Conservation (phyloP, 2,113 vertebrate genomes). For the Camelus bactrianus region DNA sequence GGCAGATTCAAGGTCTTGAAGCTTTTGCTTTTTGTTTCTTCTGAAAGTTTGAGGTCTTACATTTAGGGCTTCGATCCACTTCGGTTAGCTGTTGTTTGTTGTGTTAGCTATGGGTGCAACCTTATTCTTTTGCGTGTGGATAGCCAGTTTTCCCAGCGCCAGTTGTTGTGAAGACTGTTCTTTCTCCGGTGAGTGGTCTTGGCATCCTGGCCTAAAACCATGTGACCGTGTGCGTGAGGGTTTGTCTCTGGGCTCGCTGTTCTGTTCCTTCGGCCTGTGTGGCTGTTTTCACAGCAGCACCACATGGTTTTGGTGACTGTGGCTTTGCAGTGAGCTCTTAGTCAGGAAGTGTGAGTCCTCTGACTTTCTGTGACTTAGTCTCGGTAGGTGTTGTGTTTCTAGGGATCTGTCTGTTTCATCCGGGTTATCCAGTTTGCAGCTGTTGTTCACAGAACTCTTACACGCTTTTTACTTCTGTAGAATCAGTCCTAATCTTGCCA, state of each 20-base stretch:
- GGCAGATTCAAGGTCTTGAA: background rate
- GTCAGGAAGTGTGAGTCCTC: background rate
- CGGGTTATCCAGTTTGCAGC: background rate
- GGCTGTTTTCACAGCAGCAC: background rate
- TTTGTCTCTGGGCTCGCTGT: background rate
- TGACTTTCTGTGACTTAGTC: background rate
- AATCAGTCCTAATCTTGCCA: background rate
- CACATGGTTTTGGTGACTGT: background rate
- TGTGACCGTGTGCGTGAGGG: background rate
- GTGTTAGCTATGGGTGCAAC: accelerated
- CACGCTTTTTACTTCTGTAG: background rate
- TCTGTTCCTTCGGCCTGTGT: background rate
- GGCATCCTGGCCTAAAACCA: background rate
- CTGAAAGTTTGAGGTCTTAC: background rate
- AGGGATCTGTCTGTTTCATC: background rate
- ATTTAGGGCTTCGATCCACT: background rate
- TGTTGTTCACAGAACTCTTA: background rate
- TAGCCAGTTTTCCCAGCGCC: background rate
- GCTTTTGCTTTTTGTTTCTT: background rate
- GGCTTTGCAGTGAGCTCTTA: background rate
- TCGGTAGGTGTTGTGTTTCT: background rate
- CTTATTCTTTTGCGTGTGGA: background rate
- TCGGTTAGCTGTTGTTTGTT: background rate
- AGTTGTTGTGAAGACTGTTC: background rate
- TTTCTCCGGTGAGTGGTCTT: background rate